A percentile compares a stretch with the other conserved stretches of the same genome.
Conservation (phyloP, 2,113 vertebrate species). For the Prunella fulvescens region DNA sequence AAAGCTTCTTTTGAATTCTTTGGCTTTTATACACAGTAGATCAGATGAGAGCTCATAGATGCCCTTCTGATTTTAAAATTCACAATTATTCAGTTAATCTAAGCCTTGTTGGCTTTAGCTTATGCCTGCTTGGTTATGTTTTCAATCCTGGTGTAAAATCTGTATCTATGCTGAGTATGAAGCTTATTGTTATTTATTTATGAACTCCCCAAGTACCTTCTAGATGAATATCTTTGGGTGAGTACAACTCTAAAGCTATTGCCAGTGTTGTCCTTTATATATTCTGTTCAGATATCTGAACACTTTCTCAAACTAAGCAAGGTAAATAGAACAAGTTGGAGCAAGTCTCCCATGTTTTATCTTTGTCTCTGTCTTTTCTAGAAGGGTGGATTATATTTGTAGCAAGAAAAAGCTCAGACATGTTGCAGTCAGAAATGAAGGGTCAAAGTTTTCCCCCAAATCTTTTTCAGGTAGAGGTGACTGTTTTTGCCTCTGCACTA, state of each 20-base stretch:
- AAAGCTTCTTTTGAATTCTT: background rate
- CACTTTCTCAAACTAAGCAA: conserved; percentile 4
- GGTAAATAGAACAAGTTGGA: conserved; percentile 26
- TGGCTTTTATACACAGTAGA: background rate
- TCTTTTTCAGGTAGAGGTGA: background rate
- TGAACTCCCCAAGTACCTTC: background rate
- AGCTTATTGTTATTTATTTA: background rate
- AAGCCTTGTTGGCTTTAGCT: background rate
- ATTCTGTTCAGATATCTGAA: background rate
- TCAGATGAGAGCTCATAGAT: background rate
- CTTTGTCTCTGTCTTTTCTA: background rate
- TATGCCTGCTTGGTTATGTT: background rate
- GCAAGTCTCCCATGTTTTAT: background rate
- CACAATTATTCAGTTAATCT: background rate
- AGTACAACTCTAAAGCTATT: background rate
- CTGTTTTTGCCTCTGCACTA: background rate
- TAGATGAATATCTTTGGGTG: background rate
- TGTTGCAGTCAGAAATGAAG: background rate
- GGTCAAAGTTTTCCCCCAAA: background rate
- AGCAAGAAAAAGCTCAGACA: background rate
- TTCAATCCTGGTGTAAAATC: background rate
- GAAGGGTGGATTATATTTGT: background rate
- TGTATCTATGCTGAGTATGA: background rate
- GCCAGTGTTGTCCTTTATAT: background rate
- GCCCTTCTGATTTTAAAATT: background rate